These are phyloP conservation scores for Lytechinus pictus DNA, from an alignment of 35 echinoderm and acorn worm species.

Conservation along the genomic window DNA sequence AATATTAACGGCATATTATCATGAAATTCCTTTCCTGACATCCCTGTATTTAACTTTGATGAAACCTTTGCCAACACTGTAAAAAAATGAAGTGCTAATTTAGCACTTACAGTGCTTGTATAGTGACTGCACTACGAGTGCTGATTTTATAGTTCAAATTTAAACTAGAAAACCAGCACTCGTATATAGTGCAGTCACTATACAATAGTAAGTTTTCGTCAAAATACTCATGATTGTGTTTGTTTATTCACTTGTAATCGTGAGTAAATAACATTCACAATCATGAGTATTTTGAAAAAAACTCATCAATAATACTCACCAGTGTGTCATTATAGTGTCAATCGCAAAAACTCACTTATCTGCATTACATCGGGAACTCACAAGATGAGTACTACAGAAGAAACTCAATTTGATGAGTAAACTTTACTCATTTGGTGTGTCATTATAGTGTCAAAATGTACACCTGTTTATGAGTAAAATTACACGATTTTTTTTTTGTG, in stretches of 20 bases:
- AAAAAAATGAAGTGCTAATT: neutral
- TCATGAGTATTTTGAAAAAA: slow-evolving; percentile 30
- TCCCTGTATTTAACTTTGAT: slow-evolving; percentile 31
- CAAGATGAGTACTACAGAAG: slow-evolving; percentile 34
- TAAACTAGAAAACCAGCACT: too few species aligned
- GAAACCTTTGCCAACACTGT: slow-evolving; percentile 8
- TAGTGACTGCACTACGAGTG: too few species aligned
- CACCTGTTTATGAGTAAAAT: slow-evolving; percentile 31
- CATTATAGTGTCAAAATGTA: slow-evolving; percentile 34
- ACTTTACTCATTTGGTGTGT: slow-evolving; percentile 38
- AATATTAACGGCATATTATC: too few species aligned
- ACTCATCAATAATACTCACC: slow-evolving; percentile 26
- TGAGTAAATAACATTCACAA: slow-evolving; percentile 24
- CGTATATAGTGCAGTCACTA: too few species aligned
- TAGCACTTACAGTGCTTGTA: too few species aligned
- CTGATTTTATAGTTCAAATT: too few species aligned
- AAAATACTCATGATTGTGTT: slow-evolving; percentile 34
- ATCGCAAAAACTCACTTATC: slow-evolving; percentile 31
- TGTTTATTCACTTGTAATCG: slow-evolving; percentile 28
- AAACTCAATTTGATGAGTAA: slow-evolving; percentile 39
- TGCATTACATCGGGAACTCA: slow-evolving; percentile 37
- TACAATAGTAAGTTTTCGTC: neutral
- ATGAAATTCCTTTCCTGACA: too few species aligned
- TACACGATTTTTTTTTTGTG: slow-evolving; percentile 33
- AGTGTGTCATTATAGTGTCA: slow-evolving; percentile 38